These are phyloP conservation scores for Muricea muricata DNA, from an alignment of 92 coral and sea anemone genomes.

Conservation along the genomic window DNA sequence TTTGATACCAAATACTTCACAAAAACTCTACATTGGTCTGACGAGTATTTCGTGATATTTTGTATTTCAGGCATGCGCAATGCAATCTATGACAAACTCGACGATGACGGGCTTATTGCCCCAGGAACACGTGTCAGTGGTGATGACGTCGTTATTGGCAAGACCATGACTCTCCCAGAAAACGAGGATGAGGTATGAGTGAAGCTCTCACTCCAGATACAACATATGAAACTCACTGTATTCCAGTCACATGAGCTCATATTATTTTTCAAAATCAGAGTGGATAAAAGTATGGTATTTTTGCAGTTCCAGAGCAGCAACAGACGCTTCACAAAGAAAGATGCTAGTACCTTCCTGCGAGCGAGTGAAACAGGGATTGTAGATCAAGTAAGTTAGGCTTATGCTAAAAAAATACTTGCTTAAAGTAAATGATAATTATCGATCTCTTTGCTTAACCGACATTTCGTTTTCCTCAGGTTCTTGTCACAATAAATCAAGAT, in stretches of 20 bases:
- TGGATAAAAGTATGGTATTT: not conserved
- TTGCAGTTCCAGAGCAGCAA: slow-evolving; percentile 90
- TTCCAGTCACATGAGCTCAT: no score
- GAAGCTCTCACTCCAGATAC: no score
- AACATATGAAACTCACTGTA: no score
- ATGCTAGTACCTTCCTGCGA: slow-evolving; percentile 91
- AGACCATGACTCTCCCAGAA: slow-evolving; percentile 92
- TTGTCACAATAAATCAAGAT: slow-evolving; percentile 98
- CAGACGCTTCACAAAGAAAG: slow-evolving; percentile 81
- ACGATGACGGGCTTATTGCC: slow-evolving; percentile 95
- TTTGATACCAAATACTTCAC: no score
- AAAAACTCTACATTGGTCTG: no score
- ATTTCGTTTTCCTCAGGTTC: slow-evolving; percentile 66
- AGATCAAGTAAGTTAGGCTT: slow-evolving; percentile 91
- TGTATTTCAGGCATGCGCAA: slow-evolving; percentile 86
- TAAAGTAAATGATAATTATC: not conserved
- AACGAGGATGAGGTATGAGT: slow-evolving; percentile 90
- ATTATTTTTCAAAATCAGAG: not conserved
- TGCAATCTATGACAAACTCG: slow-evolving; percentile 95
- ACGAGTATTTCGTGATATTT: no score
- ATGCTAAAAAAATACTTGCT: no score
- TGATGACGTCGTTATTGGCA: slow-evolving; percentile 98
- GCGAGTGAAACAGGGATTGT: slow-evolving; percentile 99
- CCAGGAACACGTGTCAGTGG: slow-evolving; percentile 99
- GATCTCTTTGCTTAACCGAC: not conserved